Conservation (phyloP, 2,797 vertebrate species). For the Sylvilagus floridanus region DNA sequence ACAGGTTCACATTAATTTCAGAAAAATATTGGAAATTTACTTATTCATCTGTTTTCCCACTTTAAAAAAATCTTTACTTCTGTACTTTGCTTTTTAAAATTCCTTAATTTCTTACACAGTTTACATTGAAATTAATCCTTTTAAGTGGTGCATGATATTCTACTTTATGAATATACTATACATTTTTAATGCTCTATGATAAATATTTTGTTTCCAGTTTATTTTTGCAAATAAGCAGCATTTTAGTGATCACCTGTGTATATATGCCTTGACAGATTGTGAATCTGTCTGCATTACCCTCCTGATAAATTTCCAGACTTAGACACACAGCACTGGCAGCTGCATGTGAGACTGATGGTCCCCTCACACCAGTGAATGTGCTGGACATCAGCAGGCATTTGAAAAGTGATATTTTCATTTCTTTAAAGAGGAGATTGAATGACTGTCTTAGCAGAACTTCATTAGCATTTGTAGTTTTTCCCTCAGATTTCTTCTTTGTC, state of each 20-base stretch:
- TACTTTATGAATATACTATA: background rate
- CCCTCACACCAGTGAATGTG: background rate
- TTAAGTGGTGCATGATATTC: background rate
- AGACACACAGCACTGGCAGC: background rate
- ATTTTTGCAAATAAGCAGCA: constrained; percentile 34
- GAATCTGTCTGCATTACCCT: background rate
- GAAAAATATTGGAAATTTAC: constrained; percentile 24
- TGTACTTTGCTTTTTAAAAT: constrained; percentile 5
- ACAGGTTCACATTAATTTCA: constrained; percentile 17
- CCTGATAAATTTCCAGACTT: background rate
- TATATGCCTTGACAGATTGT: background rate
- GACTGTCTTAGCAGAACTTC: background rate
- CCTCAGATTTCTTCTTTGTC: background rate
- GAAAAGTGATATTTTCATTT: constrained; percentile 28
- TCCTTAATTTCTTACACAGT: background rate
- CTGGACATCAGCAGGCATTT: background rate
- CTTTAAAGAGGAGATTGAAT: constrained; percentile 2
- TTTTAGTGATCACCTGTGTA: background rate
- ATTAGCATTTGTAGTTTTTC: constrained; percentile 17
- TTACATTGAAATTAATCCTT: constrained; percentile 10
- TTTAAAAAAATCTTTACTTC: background rate
- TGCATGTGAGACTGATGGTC: background rate
- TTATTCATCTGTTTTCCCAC: background rate
- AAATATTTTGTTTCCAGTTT: constrained; percentile 12
- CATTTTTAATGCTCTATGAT: background rate